These are phyloP conservation scores for Blomia tropicalis DNA, from an alignment of 2,888 invertebrate species.

Conservation along the genomic window DNA sequence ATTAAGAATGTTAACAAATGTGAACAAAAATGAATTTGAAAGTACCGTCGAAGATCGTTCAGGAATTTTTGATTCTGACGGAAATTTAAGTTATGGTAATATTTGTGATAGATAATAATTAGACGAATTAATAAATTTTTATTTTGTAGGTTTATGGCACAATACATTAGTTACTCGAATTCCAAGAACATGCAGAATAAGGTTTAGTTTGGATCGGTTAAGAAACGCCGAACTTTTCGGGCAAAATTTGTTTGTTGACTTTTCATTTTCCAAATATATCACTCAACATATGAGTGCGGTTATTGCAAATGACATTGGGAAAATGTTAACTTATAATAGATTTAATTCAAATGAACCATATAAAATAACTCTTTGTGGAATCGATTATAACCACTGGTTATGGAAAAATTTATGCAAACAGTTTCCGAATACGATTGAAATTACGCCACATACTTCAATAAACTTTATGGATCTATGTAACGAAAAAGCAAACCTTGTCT, in stretches of 20 bases:
- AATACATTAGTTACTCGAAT: constrained; percentile 7
- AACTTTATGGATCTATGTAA: not conserved
- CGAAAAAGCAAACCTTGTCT: not conserved
- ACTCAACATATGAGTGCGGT: not conserved
- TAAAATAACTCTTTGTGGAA: constrained; percentile 1
- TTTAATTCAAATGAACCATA: not conserved
- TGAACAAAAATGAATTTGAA: not conserved
- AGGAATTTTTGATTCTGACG: constrained; percentile 5
- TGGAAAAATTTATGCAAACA: not conserved
- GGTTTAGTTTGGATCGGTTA: not conserved
- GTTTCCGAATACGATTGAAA: not conserved
- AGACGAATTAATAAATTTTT: not conserved
- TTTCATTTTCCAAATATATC: not conserved
- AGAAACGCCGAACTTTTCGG: not conserved
- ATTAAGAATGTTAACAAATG: not conserved
- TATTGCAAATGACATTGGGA: not conserved
- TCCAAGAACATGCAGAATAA: not conserved
- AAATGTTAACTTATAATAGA: not conserved
- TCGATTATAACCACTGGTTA: constrained; percentile 11
- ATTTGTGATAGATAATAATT: no score
- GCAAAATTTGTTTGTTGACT: not conserved
- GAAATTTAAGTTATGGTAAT: constrained; percentile 12
- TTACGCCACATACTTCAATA: not conserved
- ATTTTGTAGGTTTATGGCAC: constrained; percentile 7
- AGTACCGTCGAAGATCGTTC: not conserved